Base-by-base conservation (phyloP, 2,888 invertebrate genomes). In the Hyppa rectilinea region DNA sequence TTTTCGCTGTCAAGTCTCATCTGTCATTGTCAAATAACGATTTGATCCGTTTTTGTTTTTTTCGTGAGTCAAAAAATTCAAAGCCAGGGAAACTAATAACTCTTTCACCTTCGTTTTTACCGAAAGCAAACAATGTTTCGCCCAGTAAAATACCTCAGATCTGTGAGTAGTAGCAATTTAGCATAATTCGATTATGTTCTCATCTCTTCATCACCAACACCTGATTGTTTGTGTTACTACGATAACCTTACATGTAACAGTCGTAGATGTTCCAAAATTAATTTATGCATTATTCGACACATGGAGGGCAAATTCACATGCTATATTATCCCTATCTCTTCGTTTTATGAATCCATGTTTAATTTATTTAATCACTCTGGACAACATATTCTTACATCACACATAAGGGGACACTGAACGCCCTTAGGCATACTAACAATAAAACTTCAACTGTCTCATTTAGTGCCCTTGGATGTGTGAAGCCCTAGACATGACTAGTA, bases 111-210 rank as follows among this genome's bases (percentile, higher is more conserved):
- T 40, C 17, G 23, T 56, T 14, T 2, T 43, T 1, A 63, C 40
- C 20, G 45, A 66, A 52, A 45, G 5, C 5, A 23, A 43, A 55
- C 23, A 74, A 58, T 84, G 85, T 83, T 80, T 56, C 83, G 78
- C n/a, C 68, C 83, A 23, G 4, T 84, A 36, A 71, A 65, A 74
- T 73, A 75, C 45, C 43, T 83, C 17, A 66, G 1, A 43, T 43
- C 77, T 56, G 84, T 84, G 71, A 81, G 84, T 84, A 63, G 43
- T 29, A 26, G 6, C 20, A 1, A 43, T 17, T n/a, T 29, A 36
- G 4, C 40, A 9, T 4, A 10, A 26, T 45, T 40, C 12, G 12
- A 5, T 40, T 40, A n/a, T 14, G 43, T 59, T 31, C 17, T 31
- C 14, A 26, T 26, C 43, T 34, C 14, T 26, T n/a, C 49, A 17